Conservation (phyloP, 2,797 vertebrate species). For the Lateolabrax maculatus region DNA sequence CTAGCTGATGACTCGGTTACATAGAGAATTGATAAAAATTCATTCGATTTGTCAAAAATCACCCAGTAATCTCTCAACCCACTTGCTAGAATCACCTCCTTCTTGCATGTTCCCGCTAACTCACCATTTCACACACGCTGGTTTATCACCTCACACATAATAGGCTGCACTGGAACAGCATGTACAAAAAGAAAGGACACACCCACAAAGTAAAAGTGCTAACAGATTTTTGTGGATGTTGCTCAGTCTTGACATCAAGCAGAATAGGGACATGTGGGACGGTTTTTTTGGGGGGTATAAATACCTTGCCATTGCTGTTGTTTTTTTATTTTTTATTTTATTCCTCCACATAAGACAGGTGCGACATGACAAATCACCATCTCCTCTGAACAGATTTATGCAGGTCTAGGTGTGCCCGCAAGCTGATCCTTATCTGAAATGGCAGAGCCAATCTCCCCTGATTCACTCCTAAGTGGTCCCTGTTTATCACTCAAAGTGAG, state of each 20-base stretch:
- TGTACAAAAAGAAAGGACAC: conserved; percentile 38
- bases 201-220: conserved; percentile 1
- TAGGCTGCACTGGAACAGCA: conserved; percentile 50
- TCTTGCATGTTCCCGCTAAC: conserved; percentile 74
- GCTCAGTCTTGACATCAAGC: conserved; percentile 30
- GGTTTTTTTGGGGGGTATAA: conserved; percentile 33
- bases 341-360: conserved; percentile 58
- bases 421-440: conserved; percentile 84
- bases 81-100: conserved; percentile 75
- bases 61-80: conserved; percentile 52
- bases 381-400: conserved; percentile 80
- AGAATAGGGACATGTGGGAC: conserved; percentile 20
- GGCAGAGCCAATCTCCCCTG: conserved; percentile 81
- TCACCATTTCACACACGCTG: conserved; percentile 59
- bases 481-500: conserved; percentile 84
- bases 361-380: conserved; percentile 78
- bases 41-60: conserved; percentile 55
- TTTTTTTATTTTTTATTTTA: conserved; percentile 3
- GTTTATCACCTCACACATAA: conserved; percentile 63
- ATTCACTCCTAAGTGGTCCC: conserved; percentile 83
- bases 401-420: conserved; percentile 80
- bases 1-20: conserved; percentile 48
- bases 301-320: conserved; percentile 17
- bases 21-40: conserved; percentile 47
- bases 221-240: conserved; percentile 34